Base-by-base conservation (phyloP, 2,797 vertebrate species). In the Enoplosus armatus region DNA sequence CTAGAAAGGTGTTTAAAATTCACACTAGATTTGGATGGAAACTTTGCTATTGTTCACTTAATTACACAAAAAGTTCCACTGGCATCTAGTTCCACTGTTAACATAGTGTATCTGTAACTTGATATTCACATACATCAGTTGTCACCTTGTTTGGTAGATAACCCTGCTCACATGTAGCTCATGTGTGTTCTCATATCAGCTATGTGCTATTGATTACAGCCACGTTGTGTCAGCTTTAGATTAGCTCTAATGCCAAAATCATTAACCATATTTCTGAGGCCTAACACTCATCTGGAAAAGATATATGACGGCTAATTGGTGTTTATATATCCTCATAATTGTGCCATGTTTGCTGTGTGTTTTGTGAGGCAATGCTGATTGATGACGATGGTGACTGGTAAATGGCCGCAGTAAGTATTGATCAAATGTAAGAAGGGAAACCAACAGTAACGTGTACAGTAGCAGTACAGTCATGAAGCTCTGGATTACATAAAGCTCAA, bases 191-290 rank as follows among this genome's bases (percentile, higher is more conserved):
- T 26, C 45, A 26, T 22, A 35, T 58, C 41, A 65, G 41, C 27
- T 14, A 9, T 35, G n/a, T 55, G 39, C 18, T 51, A 67, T 67
- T 67, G 63, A 60, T 67, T 51, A 12, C n/a, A 37, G 51, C n/a
- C 6, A 22, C 31, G 58, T 41, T 29, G 54, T 56, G 41, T 56
- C 50, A 51, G 53, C 37, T 47, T 67, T 55, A 55, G 61, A 61
- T 54, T 24, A 60, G 45, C 31, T 47, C 35, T 39, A 55, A 72
- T 53, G 53, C 35, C 18, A 53, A 66, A 72, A 71, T 63, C 66
- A 63, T 20, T 64, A 12, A 24, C 22, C 27, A 66, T 50, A 63
- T 53, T 55, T 39, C 31, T 37, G 12, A 26, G 20, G n/a, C 15
- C 24, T 26, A 5, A 64, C 22, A 35, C 50, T 48, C 2, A 11